Evolutionary conservation across 1,140 invertebrate genomes (phyloP), one percentile per base, ranked within the genome.

Genomic region (Agrilus planipennis): DNA sequence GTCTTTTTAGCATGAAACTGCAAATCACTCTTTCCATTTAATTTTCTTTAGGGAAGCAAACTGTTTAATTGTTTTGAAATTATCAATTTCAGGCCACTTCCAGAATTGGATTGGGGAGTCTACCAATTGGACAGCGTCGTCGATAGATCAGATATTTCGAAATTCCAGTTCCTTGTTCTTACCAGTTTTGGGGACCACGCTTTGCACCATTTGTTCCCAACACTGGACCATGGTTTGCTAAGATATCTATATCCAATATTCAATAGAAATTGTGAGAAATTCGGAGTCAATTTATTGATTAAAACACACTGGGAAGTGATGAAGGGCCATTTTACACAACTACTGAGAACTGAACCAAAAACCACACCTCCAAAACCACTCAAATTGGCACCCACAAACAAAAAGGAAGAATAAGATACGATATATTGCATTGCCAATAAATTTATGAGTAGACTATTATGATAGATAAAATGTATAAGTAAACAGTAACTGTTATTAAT

Each of bases 151-250:
- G 76, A 85, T 29, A 67, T 86, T 14, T 77, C 75, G 16, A 68
- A 72, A 1, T 76, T 65, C 12, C 60, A 75, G 11, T 77, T 83
- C 47, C 60, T 82, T 23, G 72, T 73, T 1, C 50, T 86, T 19
- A 79, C 77, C 0, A 71, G 75, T 44, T 89, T 84, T 45, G 86
- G 85, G 5, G 74, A 80, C 22, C 86, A 90, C 54, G 62, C 64
- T 2, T 61, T 88, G 1, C 85, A 90, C 56, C 86, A 89, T 65
- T 62, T 90, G 1, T 76, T 89, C 46, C 86, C 85, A 0, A 84
- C 83, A 0, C 53, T 89, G n/a, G 85, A 89, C 56, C 84, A 89
- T 49, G 74, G 71, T 0, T 71, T 77, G 34, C 61, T 89, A 18
- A 62, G 70, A 1, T 57, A 73, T 15, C 62, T 87, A 7, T 68